Evolutionary conservation across 2,888 invertebrate species (phyloP).

Genomic region (Brassicogethes aeneus): DNA sequence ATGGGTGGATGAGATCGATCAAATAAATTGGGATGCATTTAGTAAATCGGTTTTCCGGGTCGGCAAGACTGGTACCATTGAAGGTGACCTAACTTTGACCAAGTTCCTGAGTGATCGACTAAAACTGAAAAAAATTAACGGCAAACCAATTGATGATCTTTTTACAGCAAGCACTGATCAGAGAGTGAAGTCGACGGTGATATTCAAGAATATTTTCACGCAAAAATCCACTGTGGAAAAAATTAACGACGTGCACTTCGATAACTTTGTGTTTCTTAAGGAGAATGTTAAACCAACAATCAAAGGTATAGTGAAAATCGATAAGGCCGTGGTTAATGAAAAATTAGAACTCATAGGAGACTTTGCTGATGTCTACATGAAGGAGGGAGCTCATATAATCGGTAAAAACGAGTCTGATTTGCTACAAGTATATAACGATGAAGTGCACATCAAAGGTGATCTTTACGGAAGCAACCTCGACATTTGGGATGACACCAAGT

Average conservation of each 20-base stretch:
- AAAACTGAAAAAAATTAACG: slow-evolving; percentile 18
- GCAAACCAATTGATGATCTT: slow-evolving; percentile 18
- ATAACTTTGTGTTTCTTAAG: background rate
- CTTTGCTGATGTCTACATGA: slow-evolving; percentile 14
- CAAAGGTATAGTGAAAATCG: too few relatives aligned
- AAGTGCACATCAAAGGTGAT: slow-evolving; percentile 32
- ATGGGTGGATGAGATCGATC: slow-evolving; percentile 29
- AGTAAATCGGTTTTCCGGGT: slow-evolving; percentile 28
- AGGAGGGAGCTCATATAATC: slow-evolving; percentile 21
- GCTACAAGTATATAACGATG: slow-evolving; percentile 31
- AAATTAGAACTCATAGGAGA: slow-evolving; percentile 23
- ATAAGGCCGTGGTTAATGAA: slow-evolving; percentile 21
- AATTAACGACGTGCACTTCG: background rate
- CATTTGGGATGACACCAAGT: slow-evolving; percentile 17
- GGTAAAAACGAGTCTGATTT: slow-evolving; percentile 30
- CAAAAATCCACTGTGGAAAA: background rate
- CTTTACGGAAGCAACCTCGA: slow-evolving; percentile 27
- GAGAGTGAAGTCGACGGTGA: slow-evolving; percentile 25
- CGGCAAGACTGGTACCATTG: slow-evolving; percentile 19
- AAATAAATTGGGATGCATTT: slow-evolving; percentile 30
- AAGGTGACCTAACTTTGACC: slow-evolving; percentile 18
- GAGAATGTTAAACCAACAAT: slow-evolving; percentile 14
- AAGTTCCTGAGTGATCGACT: slow-evolving; percentile 19
- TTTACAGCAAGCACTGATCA: slow-evolving; percentile 33
- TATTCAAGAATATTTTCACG: slow-evolving; percentile 22